These are phyloP conservation scores for Zaprionus bogoriensis DNA, from an alignment of 2,888 invertebrate species.

Conservation along the genomic window DNA sequence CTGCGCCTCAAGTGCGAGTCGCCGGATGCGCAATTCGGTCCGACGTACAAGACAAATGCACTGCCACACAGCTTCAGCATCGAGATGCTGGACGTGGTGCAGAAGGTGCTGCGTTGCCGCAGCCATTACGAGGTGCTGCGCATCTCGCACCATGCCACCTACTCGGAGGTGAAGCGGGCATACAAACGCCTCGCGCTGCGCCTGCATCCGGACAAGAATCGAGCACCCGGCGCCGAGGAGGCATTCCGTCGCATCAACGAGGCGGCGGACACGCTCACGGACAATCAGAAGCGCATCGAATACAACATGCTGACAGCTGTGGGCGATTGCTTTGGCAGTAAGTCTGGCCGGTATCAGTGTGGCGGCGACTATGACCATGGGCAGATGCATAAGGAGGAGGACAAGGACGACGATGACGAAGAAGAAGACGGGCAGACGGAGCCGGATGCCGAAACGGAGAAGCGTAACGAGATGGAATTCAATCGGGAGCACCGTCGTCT, in stretches of 20 bases:
- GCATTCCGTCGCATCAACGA: slow-evolving; percentile 93
- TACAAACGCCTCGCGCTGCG: slow-evolving; percentile 90
- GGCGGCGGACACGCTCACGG: slow-evolving; percentile 90
- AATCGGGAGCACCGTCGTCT: slow-evolving; percentile 85
- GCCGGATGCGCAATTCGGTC: slow-evolving; percentile 36
- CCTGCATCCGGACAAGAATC: slow-evolving; percentile 93
- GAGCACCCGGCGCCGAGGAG: slow-evolving; percentile 90
- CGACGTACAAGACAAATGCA: slow-evolving; percentile 47
- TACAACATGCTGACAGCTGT: slow-evolving; percentile 85
- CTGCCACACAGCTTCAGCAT: slow-evolving; percentile 86
- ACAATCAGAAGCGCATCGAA: slow-evolving; percentile 88
- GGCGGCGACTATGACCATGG: neutral
- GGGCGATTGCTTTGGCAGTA: slow-evolving; percentile 83
- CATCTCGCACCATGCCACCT: slow-evolving; percentile 86
- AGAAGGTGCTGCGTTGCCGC: slow-evolving; percentile 85
- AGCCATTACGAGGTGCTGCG: slow-evolving; percentile 91
- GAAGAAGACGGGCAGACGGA: too few relatives aligned
- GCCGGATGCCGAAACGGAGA: too few relatives aligned
- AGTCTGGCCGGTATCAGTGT: slow-evolving; percentile 85
- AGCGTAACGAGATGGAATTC: slow-evolving; percentile 80
- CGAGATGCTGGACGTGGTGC: slow-evolving; percentile 90
- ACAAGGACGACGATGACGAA: too few relatives aligned
- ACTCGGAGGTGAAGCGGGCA: slow-evolving; percentile 87
- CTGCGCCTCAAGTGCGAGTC: slow-evolving; percentile 41
- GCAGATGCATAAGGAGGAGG: too few relatives aligned